Evolutionary conservation across 2,113 vertebrate species (phyloP).

Genomic region (Clarias batrachus): DNA sequence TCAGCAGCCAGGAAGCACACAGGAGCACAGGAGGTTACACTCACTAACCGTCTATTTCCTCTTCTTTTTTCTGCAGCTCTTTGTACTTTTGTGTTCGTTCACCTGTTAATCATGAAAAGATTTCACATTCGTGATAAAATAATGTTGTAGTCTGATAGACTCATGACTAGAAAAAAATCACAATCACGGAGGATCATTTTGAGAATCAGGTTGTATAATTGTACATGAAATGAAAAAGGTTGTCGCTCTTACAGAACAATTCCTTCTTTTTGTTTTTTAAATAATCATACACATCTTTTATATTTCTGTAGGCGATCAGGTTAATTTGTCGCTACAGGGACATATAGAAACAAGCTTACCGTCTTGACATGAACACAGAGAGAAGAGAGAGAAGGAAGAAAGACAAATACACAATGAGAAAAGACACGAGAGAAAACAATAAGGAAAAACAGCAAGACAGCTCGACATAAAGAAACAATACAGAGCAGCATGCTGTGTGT

Average conservation of each 20-base stretch:
- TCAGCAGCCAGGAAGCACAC: neutral
- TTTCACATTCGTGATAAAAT: neutral
- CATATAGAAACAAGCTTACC: slow-evolving; percentile 46
- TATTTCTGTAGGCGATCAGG: neutral
- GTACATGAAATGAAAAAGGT: neutral
- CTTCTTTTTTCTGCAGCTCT: slow-evolving; percentile 88
- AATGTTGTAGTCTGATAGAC: neutral
- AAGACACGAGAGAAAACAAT: slow-evolving; percentile 24
- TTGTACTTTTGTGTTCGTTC: slow-evolving; percentile 92
- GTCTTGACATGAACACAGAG: slow-evolving; percentile 27
- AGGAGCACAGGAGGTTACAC: slow-evolving; percentile 55
- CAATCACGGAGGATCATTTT: neutral
- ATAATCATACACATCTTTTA: neutral
- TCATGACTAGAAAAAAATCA: neutral
- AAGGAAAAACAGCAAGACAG: slow-evolving; percentile 9
- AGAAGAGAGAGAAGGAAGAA: neutral
- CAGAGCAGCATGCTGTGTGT: slow-evolving; percentile 1
- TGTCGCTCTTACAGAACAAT: neutral
- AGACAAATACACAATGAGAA: slow-evolving; percentile 2
- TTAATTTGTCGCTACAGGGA: neutral
- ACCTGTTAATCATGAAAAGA: slow-evolving; percentile 64
- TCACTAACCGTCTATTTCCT: slow-evolving; percentile 93
- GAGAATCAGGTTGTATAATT: neutral
- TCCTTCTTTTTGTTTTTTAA: neutral
- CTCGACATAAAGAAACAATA: slow-evolving; percentile 6